Percentiles rank a stretch among this genome's conserved stretches.
Conservation (phyloP, 2,797 vertebrate genomes). For the Sebastiscus albofasciatus region DNA sequence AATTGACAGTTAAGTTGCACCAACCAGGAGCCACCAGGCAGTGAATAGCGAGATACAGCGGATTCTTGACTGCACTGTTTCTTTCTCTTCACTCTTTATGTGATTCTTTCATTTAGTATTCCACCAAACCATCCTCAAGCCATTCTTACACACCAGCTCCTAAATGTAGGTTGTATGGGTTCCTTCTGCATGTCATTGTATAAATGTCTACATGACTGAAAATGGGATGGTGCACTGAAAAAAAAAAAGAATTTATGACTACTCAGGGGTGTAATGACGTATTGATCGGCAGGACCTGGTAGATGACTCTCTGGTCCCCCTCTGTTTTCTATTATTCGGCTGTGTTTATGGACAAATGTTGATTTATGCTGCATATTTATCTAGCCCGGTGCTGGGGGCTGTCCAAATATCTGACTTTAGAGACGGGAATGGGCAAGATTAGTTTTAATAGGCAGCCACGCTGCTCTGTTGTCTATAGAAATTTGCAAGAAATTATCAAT, state of each 20-base stretch:
- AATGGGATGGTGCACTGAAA: constrained; percentile 7
- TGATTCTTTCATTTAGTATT: not conserved
- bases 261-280: constrained; percentile 56
- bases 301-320: constrained; percentile 21
- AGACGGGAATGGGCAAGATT: not conserved
- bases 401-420: not conserved
- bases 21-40: constrained; percentile 20
- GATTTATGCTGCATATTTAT: constrained; percentile 52
- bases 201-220: constrained; percentile 38
- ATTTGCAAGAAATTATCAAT: constrained; percentile 29
- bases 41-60: not conserved
- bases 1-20: constrained; percentile 53
- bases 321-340: constrained; percentile 39
- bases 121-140: constrained; percentile 4
- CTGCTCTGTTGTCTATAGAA: constrained; percentile 1
- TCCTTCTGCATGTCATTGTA: constrained; percentile 19
- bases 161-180: constrained; percentile 1
- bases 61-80: not conserved
- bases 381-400: not conserved
- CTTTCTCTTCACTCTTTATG: not conserved
- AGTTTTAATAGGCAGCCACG: not conserved
- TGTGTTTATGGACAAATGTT: constrained; percentile 51
- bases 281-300: constrained; percentile 50
- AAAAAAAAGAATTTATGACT: constrained; percentile 40
- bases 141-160: not conserved